Evolutionary conservation across 2,888 invertebrate genomes (phyloP), one percentile per base, ranked within the genome.

Genomic region (Caenorhabditis sp.): DNA sequence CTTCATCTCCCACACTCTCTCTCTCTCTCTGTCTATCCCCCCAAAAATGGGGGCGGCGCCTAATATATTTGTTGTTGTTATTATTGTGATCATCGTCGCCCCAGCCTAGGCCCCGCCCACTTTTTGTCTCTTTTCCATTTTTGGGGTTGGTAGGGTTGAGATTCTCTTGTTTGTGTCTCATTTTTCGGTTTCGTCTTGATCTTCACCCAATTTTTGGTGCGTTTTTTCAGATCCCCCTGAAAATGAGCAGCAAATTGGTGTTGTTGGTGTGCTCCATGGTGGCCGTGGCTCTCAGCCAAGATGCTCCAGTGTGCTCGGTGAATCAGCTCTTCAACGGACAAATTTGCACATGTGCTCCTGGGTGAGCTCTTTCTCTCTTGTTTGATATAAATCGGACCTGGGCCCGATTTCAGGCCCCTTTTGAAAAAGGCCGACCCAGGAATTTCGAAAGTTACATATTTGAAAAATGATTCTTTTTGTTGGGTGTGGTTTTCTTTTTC

Each of bases 321-420:
- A 86, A 86, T 75, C 84, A 86, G 71, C 74, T 86, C 58, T 84
- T 83, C 80, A 86, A 86, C 69, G 86, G 86, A 61, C 82, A 85
- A 61, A 82, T 82, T 59, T 86, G 86, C 75, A 84, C 84, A 53
- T 86, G 86, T 72, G 86, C 85, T 31, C 84, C 86, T 2, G 86
- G 86, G 85, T 86, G 56, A 25, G 56, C 7, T 52, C 21, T 31
- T 43, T n/a, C n/a, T n/a, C n/a, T n/a, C n/a, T n/a, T n/a, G n/a
- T n/a, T n/a, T n/a, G n/a, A n/a, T n/a, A n/a, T n/a, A n/a, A n/a
- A n/a, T n/a, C n/a, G n/a, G n/a, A n/a, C 14, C 17, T 23, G 7
- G 12, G n/a, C 57, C 8, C 10, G 21, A n/a, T 43, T 57, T 5
- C 25, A 23, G 59, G 59, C 53, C 20, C 50, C 5, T n/a, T 50